Evolutionary conservation across 2,888 invertebrate genomes (phyloP).

Genomic region (Disparrhopalites patrizii): DNA sequence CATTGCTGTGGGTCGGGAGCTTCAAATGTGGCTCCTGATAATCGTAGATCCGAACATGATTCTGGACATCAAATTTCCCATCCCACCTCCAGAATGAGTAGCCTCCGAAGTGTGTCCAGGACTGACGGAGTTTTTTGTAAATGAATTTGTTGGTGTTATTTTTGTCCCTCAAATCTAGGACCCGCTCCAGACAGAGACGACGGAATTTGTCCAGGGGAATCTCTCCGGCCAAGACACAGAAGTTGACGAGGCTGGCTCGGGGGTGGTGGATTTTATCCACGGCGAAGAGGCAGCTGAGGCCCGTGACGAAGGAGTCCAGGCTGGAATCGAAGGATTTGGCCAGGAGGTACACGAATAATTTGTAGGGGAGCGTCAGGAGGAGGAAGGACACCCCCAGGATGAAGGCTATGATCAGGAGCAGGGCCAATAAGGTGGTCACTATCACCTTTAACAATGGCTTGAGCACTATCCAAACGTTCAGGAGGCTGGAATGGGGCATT

Average conservation of each 20-base stretch:
- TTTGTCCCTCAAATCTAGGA: neutral
- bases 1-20: neutral
- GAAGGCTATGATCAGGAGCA: neutral
- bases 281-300: neutral
- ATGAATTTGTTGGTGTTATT: neutral
- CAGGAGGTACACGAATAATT: neutral
- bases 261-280: neutral
- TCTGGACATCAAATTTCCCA: neutral
- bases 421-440: too few species aligned
- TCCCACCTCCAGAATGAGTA: conserved; percentile 18
- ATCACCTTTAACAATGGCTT: too few species aligned
- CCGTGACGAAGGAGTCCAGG: neutral
- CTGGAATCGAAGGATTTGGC: neutral
- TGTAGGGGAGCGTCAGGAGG: neutral
- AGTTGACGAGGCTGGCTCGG: neutral
- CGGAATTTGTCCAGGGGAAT: neutral
- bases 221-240: neutral
- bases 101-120: neutral
- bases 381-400: neutral
- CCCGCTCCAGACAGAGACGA: neutral
- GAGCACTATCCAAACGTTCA: too few species aligned
- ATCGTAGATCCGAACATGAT: conserved; percentile 10
- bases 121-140: conserved; percentile 8
- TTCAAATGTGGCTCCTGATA: neutral
- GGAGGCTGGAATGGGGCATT: too few species aligned